Evolutionary conservation across 2,888 invertebrate genomes (phyloP).

Genomic region (Pristionchus mayeri): DNA sequence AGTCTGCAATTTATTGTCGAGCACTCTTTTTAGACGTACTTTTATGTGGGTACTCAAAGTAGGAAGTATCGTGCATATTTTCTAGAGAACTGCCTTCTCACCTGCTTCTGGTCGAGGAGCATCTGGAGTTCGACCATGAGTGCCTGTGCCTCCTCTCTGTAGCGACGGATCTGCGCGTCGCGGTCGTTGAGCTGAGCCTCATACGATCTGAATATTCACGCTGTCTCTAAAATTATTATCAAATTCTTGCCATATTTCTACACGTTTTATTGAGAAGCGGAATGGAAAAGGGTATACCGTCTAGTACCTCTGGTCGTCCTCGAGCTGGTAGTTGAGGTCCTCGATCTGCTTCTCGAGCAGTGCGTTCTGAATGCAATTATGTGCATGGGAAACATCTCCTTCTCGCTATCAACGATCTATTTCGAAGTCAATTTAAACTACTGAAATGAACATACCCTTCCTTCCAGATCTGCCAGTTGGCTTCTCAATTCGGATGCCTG

Average conservation of each 20-base stretch:
- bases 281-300: not conserved
- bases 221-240: too few species aligned
- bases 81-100: not conserved
- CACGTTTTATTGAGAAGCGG: too few species aligned
- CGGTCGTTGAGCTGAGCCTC: slow-evolving; percentile 77
- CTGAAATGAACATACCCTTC: slow-evolving; percentile 71
- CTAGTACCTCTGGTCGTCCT: slow-evolving; percentile 77
- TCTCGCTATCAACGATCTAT: too few species aligned
- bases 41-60: not conserved
- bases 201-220: slow-evolving; percentile 75
- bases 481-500: slow-evolving; percentile 78
- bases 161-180: slow-evolving; percentile 76
- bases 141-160: slow-evolving; percentile 77
- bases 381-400: not conserved
- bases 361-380: slow-evolving; percentile 77
- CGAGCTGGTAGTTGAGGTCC: slow-evolving; percentile 78
- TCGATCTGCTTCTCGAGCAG: slow-evolving; percentile 79
- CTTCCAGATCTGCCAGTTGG: slow-evolving; percentile 78
- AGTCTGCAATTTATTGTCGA: slow-evolving; percentile 68
- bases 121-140: slow-evolving; percentile 77
- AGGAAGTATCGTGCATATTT: not conserved
- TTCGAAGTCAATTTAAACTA: not conserved
- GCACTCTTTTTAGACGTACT: not conserved
- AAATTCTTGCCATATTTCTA: too few species aligned
- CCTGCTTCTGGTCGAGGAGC: slow-evolving; percentile 79